phyloP scores from a whole-genome alignment of 2,797 vertebrate species.

The Rhinella marina region DNA sequence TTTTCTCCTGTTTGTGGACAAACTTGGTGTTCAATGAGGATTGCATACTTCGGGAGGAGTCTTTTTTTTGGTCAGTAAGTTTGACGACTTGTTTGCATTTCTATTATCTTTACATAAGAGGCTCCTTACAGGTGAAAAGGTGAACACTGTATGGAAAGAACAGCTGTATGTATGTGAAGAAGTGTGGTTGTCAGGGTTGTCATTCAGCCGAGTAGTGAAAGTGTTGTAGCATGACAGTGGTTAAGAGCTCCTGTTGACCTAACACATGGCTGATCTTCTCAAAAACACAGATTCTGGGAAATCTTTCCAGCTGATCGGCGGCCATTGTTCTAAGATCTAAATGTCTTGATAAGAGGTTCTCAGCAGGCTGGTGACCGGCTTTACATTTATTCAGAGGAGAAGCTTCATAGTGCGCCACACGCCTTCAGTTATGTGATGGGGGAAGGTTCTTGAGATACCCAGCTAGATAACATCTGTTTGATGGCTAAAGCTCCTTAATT shows the following conservation, averaged over 20 bases:
- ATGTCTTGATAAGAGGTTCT: constrained; percentile 24
- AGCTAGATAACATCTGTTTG: not conserved
- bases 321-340: constrained; percentile 27
- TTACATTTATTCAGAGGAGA: not conserved
- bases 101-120: not conserved
- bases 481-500: not conserved
- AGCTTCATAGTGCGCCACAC: not conserved
- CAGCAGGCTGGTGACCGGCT: constrained; percentile 7
- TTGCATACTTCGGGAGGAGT: not conserved
- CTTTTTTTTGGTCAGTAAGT: not conserved
- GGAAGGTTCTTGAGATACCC: not conserved
- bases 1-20: not conserved
- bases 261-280: not conserved
- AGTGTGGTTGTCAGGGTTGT: not conserved
- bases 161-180: not conserved
- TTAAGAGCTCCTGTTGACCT: constrained; percentile 14
- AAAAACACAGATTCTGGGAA: not conserved
- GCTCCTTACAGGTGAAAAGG: not conserved
- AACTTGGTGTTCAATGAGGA: too few relatives aligned
- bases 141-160: not conserved
- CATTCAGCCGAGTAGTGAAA: not conserved
- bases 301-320: not conserved
- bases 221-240: not conserved
- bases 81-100: not conserved
- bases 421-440: constrained; percentile 2